These are phyloP conservation scores for Lanius ludovicianus DNA, from an alignment of 2,113 vertebrate species.

Conservation along the genomic window DNA sequence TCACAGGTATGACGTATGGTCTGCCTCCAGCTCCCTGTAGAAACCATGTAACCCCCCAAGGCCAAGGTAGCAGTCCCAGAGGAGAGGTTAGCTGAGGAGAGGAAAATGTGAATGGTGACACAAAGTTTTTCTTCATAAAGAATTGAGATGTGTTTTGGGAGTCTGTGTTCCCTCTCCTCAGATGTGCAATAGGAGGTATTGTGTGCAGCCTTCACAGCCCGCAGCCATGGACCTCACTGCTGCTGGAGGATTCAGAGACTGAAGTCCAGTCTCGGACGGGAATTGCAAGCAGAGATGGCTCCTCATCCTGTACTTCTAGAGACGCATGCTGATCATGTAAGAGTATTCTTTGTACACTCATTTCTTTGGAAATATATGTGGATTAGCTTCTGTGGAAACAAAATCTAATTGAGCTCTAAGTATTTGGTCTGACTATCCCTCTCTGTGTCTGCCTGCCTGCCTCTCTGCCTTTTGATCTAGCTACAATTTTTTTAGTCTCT, in stretches of 20 bases:
- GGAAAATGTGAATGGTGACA: background rate
- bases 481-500: background rate
- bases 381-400: background rate
- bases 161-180: background rate
- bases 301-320: background rate
- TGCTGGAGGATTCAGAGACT: background rate
- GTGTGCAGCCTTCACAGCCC: background rate
- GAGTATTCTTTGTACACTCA: background rate
- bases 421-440: background rate
- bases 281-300: background rate
- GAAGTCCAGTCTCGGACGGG: background rate
- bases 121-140: background rate
- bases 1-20: background rate
- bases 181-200: background rate
- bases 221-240: background rate
- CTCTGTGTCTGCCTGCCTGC: background rate
- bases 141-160: background rate
- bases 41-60: background rate
- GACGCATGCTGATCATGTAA: background rate
- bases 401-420: background rate
- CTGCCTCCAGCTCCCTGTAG: background rate
- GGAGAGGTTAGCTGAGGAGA: background rate
- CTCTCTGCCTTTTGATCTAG: background rate
- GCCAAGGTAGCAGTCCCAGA: background rate
- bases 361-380: background rate